phyloP scores from a whole-genome alignment of 2,797 vertebrate species.

The Scleropages formosus region DNA sequence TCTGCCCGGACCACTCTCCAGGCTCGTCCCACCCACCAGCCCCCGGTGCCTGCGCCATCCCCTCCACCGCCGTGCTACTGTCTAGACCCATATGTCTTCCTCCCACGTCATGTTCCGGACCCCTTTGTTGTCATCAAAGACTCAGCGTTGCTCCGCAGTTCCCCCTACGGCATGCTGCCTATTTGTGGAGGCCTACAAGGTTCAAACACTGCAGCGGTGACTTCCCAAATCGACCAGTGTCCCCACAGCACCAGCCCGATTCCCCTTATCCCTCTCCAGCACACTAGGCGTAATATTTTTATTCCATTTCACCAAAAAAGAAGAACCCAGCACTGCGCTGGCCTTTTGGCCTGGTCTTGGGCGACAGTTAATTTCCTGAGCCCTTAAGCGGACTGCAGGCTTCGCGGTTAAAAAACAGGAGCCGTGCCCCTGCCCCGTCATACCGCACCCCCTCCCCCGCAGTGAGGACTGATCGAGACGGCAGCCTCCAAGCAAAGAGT shows the following conservation, averaged over 20 bases:
- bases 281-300: not conserved
- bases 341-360: not conserved
- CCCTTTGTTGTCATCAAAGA: no score
- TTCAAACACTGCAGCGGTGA: no score
- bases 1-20: not conserved
- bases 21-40: constrained; percentile 35
- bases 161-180: no score
- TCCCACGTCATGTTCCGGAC: no score
- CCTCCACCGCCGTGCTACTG: constrained; percentile 39
- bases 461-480: not conserved
- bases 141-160: no score
- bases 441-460: not conserved
- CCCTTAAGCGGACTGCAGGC: not conserved
- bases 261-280: not conserved
- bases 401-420: not conserved
- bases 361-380: not conserved
- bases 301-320: not conserved
- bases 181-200: no score
- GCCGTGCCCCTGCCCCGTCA: not conserved
- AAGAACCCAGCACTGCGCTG: not conserved
- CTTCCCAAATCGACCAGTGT: no score
- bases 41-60: constrained; percentile 39
- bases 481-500: not conserved
- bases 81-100: not conserved
- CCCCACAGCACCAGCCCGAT: no score